These are phyloP conservation scores for Phymanthus crucifer DNA, from an alignment of 92 coral and sea anemone species.

Conservation along the genomic window DNA sequence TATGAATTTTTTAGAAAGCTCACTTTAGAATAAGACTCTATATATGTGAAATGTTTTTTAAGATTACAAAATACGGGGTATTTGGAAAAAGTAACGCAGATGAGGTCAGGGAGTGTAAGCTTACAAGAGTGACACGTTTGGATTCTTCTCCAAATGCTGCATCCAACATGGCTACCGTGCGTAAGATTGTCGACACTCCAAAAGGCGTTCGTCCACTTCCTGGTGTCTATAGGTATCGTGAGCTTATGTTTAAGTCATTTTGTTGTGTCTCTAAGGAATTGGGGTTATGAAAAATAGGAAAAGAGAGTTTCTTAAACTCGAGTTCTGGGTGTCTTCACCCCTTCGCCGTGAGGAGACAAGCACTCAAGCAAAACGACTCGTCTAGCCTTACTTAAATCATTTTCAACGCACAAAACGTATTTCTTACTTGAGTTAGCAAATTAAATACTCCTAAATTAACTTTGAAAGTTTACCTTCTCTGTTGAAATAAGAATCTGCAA, in stretches of 20 bases:
- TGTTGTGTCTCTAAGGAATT: background rate
- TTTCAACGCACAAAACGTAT: too few species aligned
- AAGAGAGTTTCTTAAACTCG: background rate
- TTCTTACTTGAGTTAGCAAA: too few species aligned
- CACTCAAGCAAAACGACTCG: too few species aligned
- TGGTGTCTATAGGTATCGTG: constrained; percentile 42
- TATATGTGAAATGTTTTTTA: background rate
- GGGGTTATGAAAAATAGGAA: background rate
- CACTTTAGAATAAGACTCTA: background rate
- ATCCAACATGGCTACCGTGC: constrained; percentile 42
- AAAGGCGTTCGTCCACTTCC: constrained; percentile 41
- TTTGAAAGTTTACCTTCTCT: too few species aligned
- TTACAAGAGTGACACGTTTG: constrained; percentile 1
- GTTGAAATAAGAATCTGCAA: too few species aligned
- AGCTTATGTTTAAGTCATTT: background rate
- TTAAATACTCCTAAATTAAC: too few species aligned
- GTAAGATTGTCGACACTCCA: constrained; percentile 45
- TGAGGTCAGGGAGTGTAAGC: background rate
- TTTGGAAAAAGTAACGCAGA: background rate
- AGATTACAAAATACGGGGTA: background rate
- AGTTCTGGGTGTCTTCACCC: background rate
- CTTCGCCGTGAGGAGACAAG: too few species aligned
- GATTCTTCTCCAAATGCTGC: background rate
- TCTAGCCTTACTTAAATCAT: too few species aligned
- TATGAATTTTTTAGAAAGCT: too few species aligned